Conservation (phyloP, 2,113 vertebrate species). For the Ictalurus punctatus region DNA sequence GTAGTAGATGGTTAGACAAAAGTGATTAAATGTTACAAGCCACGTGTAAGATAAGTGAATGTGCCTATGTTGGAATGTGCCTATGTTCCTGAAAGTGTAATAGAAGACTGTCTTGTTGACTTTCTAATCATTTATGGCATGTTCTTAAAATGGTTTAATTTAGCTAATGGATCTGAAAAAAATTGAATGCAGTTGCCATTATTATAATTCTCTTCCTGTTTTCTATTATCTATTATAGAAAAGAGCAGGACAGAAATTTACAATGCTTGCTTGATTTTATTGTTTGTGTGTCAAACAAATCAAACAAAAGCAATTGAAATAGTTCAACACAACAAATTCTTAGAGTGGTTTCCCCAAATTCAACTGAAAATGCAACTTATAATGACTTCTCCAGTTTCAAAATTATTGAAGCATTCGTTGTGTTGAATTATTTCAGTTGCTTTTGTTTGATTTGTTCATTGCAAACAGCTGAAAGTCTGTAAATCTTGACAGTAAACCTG, state of each 20-base stretch:
- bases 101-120: neutral
- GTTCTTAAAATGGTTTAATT: conserved; percentile 50
- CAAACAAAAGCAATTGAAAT: too few species aligned
- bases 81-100: neutral
- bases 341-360: too few species aligned
- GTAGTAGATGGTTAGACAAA: neutral
- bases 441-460: too few species aligned
- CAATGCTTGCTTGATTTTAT: conserved; percentile 37
- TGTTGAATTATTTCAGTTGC: too few species aligned
- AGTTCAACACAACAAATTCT: too few species aligned
- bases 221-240: conserved; percentile 50
- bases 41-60: neutral
- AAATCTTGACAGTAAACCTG: too few species aligned
- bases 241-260: conserved; percentile 36
- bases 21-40: neutral
- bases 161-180: conserved; percentile 45
- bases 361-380: too few species aligned
- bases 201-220: conserved; percentile 32
- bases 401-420: too few species aligned
- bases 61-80: neutral
- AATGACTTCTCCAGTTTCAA: too few species aligned
- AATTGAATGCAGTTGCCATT: conserved; percentile 33
- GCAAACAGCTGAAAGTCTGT: too few species aligned
- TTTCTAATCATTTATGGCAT: conserved; percentile 44
- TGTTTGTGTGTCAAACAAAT: neutral